A percentile compares a stretch with the other conserved stretches of the same genome.
Conservation (phyloP, 2,113 vertebrate genomes). For the Odobenus rosmarus region DNA sequence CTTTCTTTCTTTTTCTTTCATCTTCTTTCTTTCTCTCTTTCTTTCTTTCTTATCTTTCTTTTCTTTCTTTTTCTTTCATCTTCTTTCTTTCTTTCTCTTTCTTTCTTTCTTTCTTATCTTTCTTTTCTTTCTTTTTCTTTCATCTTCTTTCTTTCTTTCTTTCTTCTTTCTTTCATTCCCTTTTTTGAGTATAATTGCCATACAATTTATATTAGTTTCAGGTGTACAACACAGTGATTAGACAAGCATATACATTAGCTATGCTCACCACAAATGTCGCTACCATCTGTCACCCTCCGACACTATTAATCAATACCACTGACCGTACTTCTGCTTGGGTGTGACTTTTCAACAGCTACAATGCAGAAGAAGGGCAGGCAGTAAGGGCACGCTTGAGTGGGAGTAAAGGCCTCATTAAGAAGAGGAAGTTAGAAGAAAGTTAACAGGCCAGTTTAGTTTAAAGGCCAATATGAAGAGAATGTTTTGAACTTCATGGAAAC, state of each 20-base stretch:
- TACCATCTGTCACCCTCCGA: not conserved
- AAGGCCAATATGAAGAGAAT: not conserved
- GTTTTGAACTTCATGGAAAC: not conserved
- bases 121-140: too few species aligned
- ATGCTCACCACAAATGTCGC: not conserved
- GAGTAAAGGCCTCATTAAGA: not conserved
- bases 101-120: too few species aligned
- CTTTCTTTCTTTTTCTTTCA: not conserved
- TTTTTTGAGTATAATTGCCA: not conserved
- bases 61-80: too few species aligned
- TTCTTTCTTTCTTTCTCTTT: not conserved
- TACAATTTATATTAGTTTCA: not conserved
- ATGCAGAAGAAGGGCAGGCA: not conserved
- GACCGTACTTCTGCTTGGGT: not conserved
- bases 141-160: too few species aligned
- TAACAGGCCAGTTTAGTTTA: not conserved
- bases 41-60: too few species aligned
- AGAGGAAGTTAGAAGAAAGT: not conserved
- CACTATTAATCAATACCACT: not conserved
- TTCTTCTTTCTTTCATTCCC: not conserved
- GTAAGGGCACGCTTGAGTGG: not conserved
- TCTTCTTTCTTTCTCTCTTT: too few species aligned
- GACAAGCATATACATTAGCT: not conserved
- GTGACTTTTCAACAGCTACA: not conserved
- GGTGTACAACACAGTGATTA: not conserved